Evolutionary conservation across 1,140 invertebrate species (phyloP).

Genomic region (Drosophila yakuba): DNA sequence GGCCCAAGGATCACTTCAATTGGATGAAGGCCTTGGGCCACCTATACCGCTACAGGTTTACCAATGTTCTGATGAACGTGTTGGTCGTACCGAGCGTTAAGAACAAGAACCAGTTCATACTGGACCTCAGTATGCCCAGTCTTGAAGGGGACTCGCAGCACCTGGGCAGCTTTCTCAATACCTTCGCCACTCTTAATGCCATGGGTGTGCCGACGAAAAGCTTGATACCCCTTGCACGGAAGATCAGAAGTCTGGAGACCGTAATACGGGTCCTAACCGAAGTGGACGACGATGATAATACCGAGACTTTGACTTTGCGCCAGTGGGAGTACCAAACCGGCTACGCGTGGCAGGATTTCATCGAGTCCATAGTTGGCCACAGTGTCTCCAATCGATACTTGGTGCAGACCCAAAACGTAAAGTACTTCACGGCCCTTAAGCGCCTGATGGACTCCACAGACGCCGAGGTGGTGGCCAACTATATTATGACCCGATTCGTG

Average conservation of each 20-base stretch:
- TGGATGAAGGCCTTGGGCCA: conserved; percentile 67
- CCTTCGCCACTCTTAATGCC: not conserved
- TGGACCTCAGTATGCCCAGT: conserved; percentile 41
- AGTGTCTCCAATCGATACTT: not conserved
- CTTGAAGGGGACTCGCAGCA: conserved; percentile 3
- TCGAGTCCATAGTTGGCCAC: conserved; percentile 31
- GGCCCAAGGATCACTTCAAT: conserved; percentile 50
- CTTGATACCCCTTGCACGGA: not conserved
- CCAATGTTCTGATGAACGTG: conserved; percentile 41
- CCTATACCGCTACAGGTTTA: conserved; percentile 58
- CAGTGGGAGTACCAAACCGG: conserved; percentile 22
- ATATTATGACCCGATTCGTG: conserved; percentile 69
- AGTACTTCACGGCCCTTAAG: conserved; percentile 32
- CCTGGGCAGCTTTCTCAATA: not conserved
- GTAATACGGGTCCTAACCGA: conserved; percentile 14
- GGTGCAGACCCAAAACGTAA: conserved; percentile 17
- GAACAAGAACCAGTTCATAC: conserved; percentile 29
- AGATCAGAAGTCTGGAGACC: conserved; percentile 26
- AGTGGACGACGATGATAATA: conserved; percentile 10
- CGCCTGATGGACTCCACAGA: conserved; percentile 33
- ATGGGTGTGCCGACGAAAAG: not conserved
- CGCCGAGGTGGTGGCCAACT: conserved; percentile 46
- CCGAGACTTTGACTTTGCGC: conserved; percentile 3
- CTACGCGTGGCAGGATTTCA: conserved; percentile 37
- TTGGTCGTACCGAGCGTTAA: not conserved